Evolutionary conservation across 2,888 invertebrate genomes (phyloP), one percentile per base, ranked within the genome.

Genomic region (Aquatica leii): DNA sequence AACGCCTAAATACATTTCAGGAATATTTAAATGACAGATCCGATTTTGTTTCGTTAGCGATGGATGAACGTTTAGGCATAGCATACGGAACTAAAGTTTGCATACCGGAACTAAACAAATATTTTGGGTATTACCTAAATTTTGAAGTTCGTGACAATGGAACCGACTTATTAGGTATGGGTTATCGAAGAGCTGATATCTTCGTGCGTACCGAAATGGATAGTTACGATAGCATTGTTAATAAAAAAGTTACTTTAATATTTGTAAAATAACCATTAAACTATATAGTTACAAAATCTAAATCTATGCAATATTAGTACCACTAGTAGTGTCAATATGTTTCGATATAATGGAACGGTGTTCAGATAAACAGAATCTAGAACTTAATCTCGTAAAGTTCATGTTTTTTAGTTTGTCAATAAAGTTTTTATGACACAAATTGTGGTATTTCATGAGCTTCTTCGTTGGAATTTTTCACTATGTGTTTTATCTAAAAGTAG

Each of bases 121-220:
- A 84, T 74, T 85, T 81, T 66, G 81, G 83, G 0, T 82, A 81
- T 64, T 73, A 80, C 43, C 81, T 85, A 52, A 74, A 77, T 2
- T 71, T 85, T 24, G 79, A 85, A 78, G 80, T 83, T 9, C 77
- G 84, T 50, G 85, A 85, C 69, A 74, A 77, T 14, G 83, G 82
- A 5, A 72, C 71, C 1, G 80, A 84, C 73, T 70, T 83, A 50
- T 67, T 67, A 31, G 80, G 78, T 14, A 76, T 72, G 51, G 80
- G 81, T 17, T 83, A 78, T 68, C 74, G 74, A 3, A 80, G 84
- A 67, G 79, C 84, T 3, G 85, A 85, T 57, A 80, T 85, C 70
- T 85, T 84, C 66, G 85, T 85, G 1, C 77, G 85, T 59, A 80
- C 82, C 1, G 85, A 85, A 72, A 81, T 81, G 24, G 85, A 85